Evolutionary conservation across 2,888 invertebrate genomes (phyloP), one percentile per base, ranked within the genome.

Genomic region (Chaitophorus viminalis): DNA sequence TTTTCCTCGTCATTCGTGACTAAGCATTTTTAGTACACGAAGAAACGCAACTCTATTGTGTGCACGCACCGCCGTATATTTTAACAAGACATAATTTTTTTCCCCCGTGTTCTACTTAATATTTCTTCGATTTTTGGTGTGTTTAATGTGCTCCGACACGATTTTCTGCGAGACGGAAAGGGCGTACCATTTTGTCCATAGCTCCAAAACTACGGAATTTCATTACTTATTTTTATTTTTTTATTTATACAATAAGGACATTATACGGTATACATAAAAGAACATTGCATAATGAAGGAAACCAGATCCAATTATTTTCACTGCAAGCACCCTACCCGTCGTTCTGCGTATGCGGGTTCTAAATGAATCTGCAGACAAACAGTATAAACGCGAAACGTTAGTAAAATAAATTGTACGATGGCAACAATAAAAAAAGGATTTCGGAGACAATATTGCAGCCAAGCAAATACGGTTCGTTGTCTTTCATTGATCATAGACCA

Each of bases 321-420:
- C 36, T 46, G 65, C 25, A 9, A 21, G n/a, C 21, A 29, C 68
- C 68, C 29, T 17, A 21, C 39, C 29, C 65, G 11, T 14, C 17
- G 29, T 29, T n/a, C 68, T 31, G 5, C n/a, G n/a, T 74, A 36
- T 83, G 72, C 60, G 78, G 52, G 68, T 81, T 79, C 74, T 39
- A 74, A 86, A 81, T 75, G 74, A 74, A 81, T 78, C 72, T 46
- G 87, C 74, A 74, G 87, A 75, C 74, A 87, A 81, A 87, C 65
- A 46, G 46, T 31, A 75, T 39, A 25, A 75, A 77, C 76, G 76
- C 65, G 70, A 60, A 87, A 87, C 81, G 81, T 87, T 87, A 75
- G 79, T 86, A 72, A 86, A 86, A 86, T 79, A 86, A 86, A 86
- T 79, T 54, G 54, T 78, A 79, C 72, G 72, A 85, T n/a, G 79